Base-by-base conservation (phyloP, 2,888 invertebrate species). In the Electrophaes corylata region DNA sequence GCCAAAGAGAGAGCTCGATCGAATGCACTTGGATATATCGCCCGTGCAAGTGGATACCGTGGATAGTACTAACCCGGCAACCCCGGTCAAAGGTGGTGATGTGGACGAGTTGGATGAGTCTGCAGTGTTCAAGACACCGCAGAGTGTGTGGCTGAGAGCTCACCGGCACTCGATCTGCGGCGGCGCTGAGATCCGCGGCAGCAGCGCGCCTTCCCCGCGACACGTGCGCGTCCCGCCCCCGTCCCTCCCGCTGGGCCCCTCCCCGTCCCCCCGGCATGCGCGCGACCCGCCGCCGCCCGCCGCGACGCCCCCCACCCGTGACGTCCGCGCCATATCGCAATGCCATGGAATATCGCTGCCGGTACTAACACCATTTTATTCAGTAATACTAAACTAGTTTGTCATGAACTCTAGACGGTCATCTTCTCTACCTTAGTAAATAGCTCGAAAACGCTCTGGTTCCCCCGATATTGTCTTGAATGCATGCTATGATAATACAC, bases 331-430 rank as follows among this genome's bases (percentile, higher is more conserved):
- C 88, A 88, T 88, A 78, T 85, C 86, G 83, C 89, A 88, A 88
- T 87, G 88, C 91, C 89, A 90, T 86, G 90, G 91, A 90, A 83
- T 88, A 85, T 89, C 85, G 89, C 89, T 90, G 83, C 92, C 92
- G 93, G 93, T 93, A 93, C 91, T 92, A 92, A 92, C 92, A 84
- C 85, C 88, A 91, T 91, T 91, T 90, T 88, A 86, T 86, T 88
- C 85, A 86, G 78, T 88, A 83, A 79, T 86, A 87, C 86, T 87
- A 86, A 88, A 86, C 62, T 40, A 62, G 78, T 75, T 73, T 77
- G 74, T 78, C 79, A 77, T 76, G 79, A 20, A 67, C 73, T 71
- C 63, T 75, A 69, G 71, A 69, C 63, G 69, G 73, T 67, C 75
- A 67, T 65, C 67, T 69, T 71, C 66, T 64, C n/a, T 62, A 56